Evolutionary conservation across 2,113 vertebrate genomes (phyloP), one percentile per base, ranked within the genome.

Genomic region (Danionella cerebrum): DNA sequence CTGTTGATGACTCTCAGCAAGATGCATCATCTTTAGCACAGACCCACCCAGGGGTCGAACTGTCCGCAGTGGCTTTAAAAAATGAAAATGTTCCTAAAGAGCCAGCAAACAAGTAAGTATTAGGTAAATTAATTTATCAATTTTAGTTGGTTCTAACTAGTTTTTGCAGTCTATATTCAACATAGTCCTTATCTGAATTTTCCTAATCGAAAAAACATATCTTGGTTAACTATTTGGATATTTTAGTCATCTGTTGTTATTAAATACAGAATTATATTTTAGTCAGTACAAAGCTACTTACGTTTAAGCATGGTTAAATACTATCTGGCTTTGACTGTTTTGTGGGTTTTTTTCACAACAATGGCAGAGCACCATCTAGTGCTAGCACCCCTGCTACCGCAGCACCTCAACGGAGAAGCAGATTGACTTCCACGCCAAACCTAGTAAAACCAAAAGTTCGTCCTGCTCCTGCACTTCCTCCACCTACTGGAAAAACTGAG

Each of bases 401-500:
- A 70, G 79, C 68, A 67, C 44, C 73, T 0, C 89, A 87, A 72
- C 89, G 89, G 77, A 90, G 89, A 80, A 88, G 88, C 66, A 81
- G 87, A 38, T 57, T 90, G 44, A 85, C 87, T 31, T 89, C 84
- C 25, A 67, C 81, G 68, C 84, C 85, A 31, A 88, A 87, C 77
- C 65, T 86, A 31, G 72, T 69, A 42, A 89, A 86, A 67, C 86
- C 89, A 57, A 81, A 81, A 71, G 57, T 80, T 18, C 77, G 65
- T 67, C 78, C 82, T 64, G n/a, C 29, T 6, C 5, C 29, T 33
- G 73, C 73, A 11, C 67, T 83, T 68, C 80, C 70, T 50, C 19
- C 25, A 14, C 67, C 73, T 19, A 51, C 58, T 38, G 67, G 55
- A 59, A 65, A 48, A 14, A 54, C 73, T 54, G 14, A 41, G 3